Conservation (phyloP, 1,140 invertebrate species). For the Papilio aristodemus region DNA sequence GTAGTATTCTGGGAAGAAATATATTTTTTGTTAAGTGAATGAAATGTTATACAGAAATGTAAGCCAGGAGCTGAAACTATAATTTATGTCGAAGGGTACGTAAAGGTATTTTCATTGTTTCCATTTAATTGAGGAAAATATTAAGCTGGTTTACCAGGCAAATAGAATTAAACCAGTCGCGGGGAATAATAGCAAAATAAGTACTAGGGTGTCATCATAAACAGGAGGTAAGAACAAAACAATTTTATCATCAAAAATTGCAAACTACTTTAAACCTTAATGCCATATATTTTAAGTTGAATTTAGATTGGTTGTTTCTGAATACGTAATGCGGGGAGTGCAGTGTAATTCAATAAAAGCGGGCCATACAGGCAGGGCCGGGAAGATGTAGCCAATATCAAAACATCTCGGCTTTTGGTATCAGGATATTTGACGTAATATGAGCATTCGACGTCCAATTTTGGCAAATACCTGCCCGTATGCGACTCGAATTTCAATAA, state of each 20-base stretch:
- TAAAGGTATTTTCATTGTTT: too few relatives aligned
- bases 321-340: slow-evolving; percentile 2
- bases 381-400: slow-evolving; percentile 13
- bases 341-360: slow-evolving; percentile 27
- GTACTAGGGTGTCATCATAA: slow-evolving; percentile 31
- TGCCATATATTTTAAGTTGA: not conserved
- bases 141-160: slow-evolving; percentile 23
- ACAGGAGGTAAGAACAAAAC: slow-evolving; percentile 3
- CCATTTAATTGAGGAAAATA: not conserved
- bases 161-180: slow-evolving; percentile 19
- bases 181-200: slow-evolving; percentile 5
- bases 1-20: not conserved
- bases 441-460: not conserved
- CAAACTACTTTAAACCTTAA: slow-evolving; percentile 6
- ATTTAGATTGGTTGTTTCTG: not conserved
- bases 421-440: not conserved
- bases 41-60: not conserved
- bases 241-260: not conserved
- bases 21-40: not conserved
- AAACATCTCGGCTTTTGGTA: not conserved
- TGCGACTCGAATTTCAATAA: not conserved
- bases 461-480: not conserved
- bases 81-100: not conserved
- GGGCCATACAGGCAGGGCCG: not conserved
- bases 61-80: not conserved